These are phyloP conservation scores for Polymixis lichenea DNA, from an alignment of 2,888 invertebrate species.

Conservation along the genomic window DNA sequence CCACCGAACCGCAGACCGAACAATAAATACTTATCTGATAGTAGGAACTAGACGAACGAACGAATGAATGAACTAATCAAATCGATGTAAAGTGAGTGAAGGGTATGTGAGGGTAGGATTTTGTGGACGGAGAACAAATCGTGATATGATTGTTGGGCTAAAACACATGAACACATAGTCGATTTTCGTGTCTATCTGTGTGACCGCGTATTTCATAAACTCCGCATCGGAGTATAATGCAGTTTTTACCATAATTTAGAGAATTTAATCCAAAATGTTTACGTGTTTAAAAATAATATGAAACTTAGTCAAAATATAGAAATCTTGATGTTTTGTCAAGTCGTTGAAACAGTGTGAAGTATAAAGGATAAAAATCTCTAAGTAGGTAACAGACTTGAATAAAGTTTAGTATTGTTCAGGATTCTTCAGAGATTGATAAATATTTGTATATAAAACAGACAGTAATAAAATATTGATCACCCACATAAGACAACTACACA, in stretches of 20 bases:
- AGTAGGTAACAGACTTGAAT: background rate
- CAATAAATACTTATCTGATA: constrained; percentile 65
- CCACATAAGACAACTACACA: background rate
- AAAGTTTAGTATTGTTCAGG: background rate
- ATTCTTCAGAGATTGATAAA: background rate
- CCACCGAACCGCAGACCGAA: constrained; percentile 65
- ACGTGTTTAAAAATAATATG: background rate
- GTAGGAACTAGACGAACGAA: constrained; percentile 44
- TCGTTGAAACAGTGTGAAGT: background rate
- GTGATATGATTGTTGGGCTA: background rate
- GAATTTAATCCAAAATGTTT: background rate
- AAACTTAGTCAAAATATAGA: background rate
- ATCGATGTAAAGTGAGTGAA: constrained; percentile 35
- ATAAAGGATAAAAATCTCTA: background rate
- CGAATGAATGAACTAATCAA: constrained; percentile 39
- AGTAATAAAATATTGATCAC: background rate
- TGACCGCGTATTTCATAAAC: background rate
- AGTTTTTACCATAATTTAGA: background rate
- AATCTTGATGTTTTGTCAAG: background rate
- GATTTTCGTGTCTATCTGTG: background rate
- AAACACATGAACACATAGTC: background rate
- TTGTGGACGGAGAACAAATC: background rate
- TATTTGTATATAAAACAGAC: background rate
- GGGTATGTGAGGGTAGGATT: background rate
- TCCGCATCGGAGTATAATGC: background rate